Base-by-base conservation (phyloP, 2,888 invertebrate species). In the Orthonevra nobilis region DNA sequence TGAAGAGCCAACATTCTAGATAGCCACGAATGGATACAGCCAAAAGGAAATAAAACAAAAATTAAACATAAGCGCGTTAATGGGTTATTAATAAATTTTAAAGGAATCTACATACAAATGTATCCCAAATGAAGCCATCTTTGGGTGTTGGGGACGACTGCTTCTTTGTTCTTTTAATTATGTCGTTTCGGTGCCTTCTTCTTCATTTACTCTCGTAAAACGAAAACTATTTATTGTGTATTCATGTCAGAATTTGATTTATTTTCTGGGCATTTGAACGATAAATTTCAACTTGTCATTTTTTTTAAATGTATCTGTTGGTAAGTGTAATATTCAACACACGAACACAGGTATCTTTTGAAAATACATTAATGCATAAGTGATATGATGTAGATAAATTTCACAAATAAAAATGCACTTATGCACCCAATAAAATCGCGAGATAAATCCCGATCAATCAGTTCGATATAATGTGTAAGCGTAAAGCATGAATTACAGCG, bases 11-110 rank as follows among this genome's bases (percentile, higher is more conserved):
- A n/a, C n/a, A n/a, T n/a, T n/a, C n/a, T n/a, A n/a, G n/a, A n/a
- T n/a, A n/a, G n/a, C n/a, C n/a, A n/a, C n/a, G n/a, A n/a, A n/a
- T n/a, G n/a, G n/a, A n/a, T n/a, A n/a, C n/a, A n/a, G n/a, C n/a
- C n/a, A n/a, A n/a, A n/a, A n/a, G n/a, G 17, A 44, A 20, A 34
- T 28, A 52, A 52, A 15, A 44, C 26, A 23, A 15, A 20, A 50
- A 15, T 12, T 23, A 26, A 54, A n/a, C n/a, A n/a, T n/a, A 63
- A 72, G 30, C 63, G 58, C 52, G 52, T 64, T 70, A 68, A 68
- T 68, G 60, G 61, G 73, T 79, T 79, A 73, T 79, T 79, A 73
- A 79, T 72, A 72, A 60, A 61, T 60, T 60, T 73, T 50, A 79
- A 73, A 63, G 73, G 73, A 61, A 72, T 61, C 66, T 44, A 54